Base-by-base conservation (phyloP, 2,888 invertebrate genomes). In the Stegana nigrithorax region DNA sequence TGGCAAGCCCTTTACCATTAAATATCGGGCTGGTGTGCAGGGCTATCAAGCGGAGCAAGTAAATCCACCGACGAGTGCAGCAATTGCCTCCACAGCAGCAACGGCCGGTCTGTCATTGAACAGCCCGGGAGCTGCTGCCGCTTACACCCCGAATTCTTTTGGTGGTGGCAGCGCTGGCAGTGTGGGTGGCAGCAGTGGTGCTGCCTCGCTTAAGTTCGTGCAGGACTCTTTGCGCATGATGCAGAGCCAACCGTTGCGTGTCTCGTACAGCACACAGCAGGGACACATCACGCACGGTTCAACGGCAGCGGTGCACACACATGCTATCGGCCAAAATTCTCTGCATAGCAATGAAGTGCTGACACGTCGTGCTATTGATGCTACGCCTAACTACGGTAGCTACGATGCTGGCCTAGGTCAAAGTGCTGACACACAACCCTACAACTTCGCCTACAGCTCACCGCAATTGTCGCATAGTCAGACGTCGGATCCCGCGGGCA, bases 391-490 rank as follows among this genome's bases (percentile, higher is more conserved):
- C 14, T 26, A 50, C 14, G 14, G 39, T 61, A 67, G 26, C 55
- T 10, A 8, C 29, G 0, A 12, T 32, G 55, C 21, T 5, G 19
- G 8, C 27, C 4, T n/a, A 56, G 29, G 4, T 17, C 7, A 12
- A 2, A 2, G 21, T 2, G 3, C 29, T 17, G 21, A 14, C 21
- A 5, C 55, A 39, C 12, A 14, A 12, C 8, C 77, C 0, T 81
- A 75, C 50, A 76, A 76, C 27, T 85, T 85, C 60, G 73, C 76
- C 44, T 80, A 81, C 44, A 70, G 70, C 42, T 80, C 83, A 1
- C 78, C 71, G 53, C 81, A 81, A 63, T 81, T 82, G 60, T 66
- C 79, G 17, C 80, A 84, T 23, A 73, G 78, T 14, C 84, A 84
- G 71, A 73, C 75, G 39, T 75, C 79, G 27, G 85, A 85, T 73